Conservation (phyloP, 1,140 invertebrate genomes). For the Patella vulgata region DNA sequence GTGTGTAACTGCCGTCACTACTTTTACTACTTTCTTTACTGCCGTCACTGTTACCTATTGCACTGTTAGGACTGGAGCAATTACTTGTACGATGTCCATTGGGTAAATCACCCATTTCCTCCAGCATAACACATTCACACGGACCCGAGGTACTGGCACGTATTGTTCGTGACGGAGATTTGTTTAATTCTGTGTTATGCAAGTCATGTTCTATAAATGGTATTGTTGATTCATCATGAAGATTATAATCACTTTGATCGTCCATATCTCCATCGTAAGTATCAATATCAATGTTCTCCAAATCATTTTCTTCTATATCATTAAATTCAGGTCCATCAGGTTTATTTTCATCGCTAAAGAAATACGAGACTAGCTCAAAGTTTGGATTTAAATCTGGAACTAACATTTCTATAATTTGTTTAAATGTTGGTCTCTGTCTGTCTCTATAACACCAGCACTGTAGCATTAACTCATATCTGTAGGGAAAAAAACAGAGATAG, state of each 20-base stretch:
- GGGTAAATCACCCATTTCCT: conserved; percentile 30
- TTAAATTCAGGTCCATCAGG: conserved; percentile 19
- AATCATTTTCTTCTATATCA: conserved; percentile 24
- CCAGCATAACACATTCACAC: conserved; percentile 47
- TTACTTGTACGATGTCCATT: conserved; percentile 41
- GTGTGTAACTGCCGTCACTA: conserved; percentile 61
- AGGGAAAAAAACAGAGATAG: no score
- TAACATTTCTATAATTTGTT: conserved; percentile 66
- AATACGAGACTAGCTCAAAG: conserved; percentile 61
- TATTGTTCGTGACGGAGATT: conserved; percentile 21
- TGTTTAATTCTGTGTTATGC: conserved; percentile 11
- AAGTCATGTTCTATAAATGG: conserved; percentile 36
- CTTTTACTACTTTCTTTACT: conserved; percentile 68
- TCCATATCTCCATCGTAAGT: conserved; percentile 37
- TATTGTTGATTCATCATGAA: conserved; percentile 39
- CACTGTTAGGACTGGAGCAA: conserved; percentile 49
- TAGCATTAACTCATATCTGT: conserved; percentile 87
- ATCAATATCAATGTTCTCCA: conserved; percentile 36
- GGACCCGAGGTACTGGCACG: conserved; percentile 26
- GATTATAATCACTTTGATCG: conserved; percentile 16
- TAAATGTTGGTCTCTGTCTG: conserved; percentile 81
- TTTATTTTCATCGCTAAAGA: conserved; percentile 54
- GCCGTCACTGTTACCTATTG: conserved; percentile 56
- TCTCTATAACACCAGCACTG: conserved; percentile 87
- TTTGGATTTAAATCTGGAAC: conserved; percentile 50